These are phyloP conservation scores for Pyrocoelia pectoralis DNA, from an alignment of 2,888 invertebrate species.

Conservation along the genomic window DNA sequence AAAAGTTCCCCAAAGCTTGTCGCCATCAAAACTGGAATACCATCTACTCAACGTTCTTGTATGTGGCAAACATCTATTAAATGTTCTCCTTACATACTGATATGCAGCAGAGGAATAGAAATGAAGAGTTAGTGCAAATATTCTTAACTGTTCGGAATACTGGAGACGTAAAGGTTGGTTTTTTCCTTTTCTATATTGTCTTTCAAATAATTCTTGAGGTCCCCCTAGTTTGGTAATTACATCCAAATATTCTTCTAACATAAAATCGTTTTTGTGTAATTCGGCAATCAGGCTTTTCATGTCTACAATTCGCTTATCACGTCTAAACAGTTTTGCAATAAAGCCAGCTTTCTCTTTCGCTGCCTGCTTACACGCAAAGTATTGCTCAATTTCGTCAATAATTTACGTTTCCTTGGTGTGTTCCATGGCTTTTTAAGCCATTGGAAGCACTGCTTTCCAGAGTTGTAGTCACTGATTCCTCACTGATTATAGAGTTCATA, in stretches of 20 bases:
- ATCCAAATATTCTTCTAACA: background rate
- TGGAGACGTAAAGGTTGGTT: background rate
- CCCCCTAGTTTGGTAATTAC: slow-evolving; percentile 3
- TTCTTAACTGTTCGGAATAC: background rate
- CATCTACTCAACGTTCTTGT: too few species aligned
- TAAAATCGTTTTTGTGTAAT: background rate
- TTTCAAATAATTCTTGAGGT: slow-evolving; percentile 2
- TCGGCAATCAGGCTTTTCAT: slow-evolving; percentile 1
- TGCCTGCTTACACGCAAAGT: background rate
- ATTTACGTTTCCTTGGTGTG: background rate
- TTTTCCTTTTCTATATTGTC: background rate
- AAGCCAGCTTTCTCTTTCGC: background rate
- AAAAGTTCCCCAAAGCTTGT: too few species aligned
- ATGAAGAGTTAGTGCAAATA: slow-evolving; percentile 6
- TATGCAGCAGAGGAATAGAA: background rate
- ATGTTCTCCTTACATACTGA: too few species aligned
- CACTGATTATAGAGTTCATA: background rate
- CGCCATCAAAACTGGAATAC: too few species aligned
- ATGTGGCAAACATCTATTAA: too few species aligned
- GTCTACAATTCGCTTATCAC: background rate
- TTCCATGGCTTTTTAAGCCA: background rate
- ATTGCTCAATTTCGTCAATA: background rate
- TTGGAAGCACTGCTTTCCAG: background rate
- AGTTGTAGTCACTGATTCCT: background rate
- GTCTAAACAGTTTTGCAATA: background rate